Percentiles rank a stretch among this genome's conserved stretches.
Conservation (phyloP, 2,113 vertebrate species). For the Trichomycterus rosablanca region DNA sequence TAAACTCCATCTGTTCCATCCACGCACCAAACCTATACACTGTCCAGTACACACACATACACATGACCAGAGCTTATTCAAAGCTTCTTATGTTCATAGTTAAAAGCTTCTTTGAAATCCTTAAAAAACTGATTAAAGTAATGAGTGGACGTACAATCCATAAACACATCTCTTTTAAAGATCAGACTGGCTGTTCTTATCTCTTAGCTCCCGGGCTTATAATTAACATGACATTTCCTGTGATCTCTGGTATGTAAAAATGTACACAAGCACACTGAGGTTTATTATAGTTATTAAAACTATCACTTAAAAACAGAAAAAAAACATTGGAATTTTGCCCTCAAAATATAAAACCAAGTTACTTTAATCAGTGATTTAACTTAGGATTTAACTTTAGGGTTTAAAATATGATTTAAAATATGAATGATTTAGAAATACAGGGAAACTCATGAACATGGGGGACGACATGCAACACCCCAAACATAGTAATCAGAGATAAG, state of each 20-base stretch:
- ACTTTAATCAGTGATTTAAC: too few species aligned
- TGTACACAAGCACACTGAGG: not conserved
- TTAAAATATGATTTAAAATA: too few species aligned
- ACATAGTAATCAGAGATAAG: too few species aligned
- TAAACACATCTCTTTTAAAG: constrained; percentile 29
- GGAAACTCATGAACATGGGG: too few species aligned
- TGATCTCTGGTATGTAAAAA: constrained; percentile 29
- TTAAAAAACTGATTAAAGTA: not conserved
- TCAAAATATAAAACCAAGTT: too few species aligned
- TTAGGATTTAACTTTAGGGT: too few species aligned
- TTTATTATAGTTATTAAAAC: too few species aligned
- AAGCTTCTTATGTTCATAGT: constrained; percentile 35
- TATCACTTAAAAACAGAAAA: too few species aligned
- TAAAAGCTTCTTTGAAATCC: constrained; percentile 8
- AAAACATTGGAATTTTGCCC: too few species aligned
- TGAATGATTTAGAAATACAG: too few species aligned
- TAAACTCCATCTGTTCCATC: constrained; percentile 59
- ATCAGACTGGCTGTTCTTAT: constrained; percentile 52
- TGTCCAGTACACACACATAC: constrained; percentile 37
- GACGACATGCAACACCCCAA: too few species aligned
- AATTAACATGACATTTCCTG: constrained; percentile 57
- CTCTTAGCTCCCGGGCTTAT: constrained; percentile 45
- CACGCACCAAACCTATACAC: constrained; percentile 54
- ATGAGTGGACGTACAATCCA: not conserved
- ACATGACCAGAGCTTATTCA: constrained; percentile 19